A percentile compares a stretch with the other conserved stretches of the same genome.
Conservation (phyloP, 2,888 invertebrate genomes). For the Criorhina ranunculi region DNA sequence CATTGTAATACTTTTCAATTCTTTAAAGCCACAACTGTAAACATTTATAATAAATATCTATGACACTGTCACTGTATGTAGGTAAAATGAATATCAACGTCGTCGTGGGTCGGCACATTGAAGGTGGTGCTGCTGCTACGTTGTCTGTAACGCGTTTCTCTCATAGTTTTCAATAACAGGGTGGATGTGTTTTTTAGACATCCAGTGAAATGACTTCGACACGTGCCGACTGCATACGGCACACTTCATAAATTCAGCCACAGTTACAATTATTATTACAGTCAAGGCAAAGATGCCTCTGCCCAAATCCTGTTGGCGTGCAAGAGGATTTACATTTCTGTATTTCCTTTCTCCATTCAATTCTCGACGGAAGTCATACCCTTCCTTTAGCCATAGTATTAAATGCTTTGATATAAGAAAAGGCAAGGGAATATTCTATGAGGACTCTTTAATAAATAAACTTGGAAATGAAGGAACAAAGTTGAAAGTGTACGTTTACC, state of each 20-base stretch:
- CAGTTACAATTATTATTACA: slow-evolving; percentile 71
- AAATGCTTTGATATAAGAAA: slow-evolving; percentile 46
- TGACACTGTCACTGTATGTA: slow-evolving; percentile 42
- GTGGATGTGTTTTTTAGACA: slow-evolving; percentile 72
- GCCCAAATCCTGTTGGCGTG: slow-evolving; percentile 64
- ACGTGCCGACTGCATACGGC: slow-evolving; percentile 75
- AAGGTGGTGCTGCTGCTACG: slow-evolving; percentile 22
- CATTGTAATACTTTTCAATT: not conserved
- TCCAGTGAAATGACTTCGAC: slow-evolving; percentile 72
- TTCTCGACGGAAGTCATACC: slow-evolving; percentile 59
- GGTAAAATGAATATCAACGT: slow-evolving; percentile 31
- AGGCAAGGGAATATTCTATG: slow-evolving; percentile 25
- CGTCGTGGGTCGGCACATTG: not conserved
- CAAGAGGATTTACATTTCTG: slow-evolving; percentile 67
- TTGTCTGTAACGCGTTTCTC: slow-evolving; percentile 28
- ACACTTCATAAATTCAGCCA: slow-evolving; percentile 75
- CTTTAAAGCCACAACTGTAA: slow-evolving; percentile 24
- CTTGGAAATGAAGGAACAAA: slow-evolving; percentile 43
- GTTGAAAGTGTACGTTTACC: slow-evolving; percentile 57
- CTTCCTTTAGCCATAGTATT: slow-evolving; percentile 51
- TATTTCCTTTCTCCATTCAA: slow-evolving; percentile 57
- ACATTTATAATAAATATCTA: slow-evolving; percentile 46
- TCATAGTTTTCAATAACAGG: slow-evolving; percentile 66
- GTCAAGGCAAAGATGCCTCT: slow-evolving; percentile 49
- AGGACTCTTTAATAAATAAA: slow-evolving; percentile 54